Base-by-base conservation (phyloP, 2,797 vertebrate species). In the Cossypha heuglini region DNA sequence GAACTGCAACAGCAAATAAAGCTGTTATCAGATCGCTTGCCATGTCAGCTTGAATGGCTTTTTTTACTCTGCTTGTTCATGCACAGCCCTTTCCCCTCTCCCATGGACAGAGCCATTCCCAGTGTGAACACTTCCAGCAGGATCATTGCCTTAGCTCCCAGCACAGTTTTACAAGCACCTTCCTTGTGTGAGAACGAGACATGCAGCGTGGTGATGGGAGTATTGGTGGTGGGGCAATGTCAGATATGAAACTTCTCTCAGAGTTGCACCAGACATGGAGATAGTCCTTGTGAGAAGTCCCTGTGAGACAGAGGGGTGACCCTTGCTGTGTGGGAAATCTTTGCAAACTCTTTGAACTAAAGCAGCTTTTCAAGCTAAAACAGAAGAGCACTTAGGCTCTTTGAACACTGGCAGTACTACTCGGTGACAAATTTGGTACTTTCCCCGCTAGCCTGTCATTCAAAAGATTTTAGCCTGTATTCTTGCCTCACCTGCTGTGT, bases 61-160 rank as follows among this genome's bases (percentile, higher is more conserved):
- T 8, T 8, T 43, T 43, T 10, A 9, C 13, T 24, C 35, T 57
- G 6, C 4, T 0, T 0, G 2, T 26, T 26, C 35, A 9, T 37
- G 17, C 42, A 42, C n/a, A 61, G 2, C 17, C 14, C 6, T 43
- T 58, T 66, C 9, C 7, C 43, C 9, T 76, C 38, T 62, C 7
- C 38, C 17, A 0, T 5, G 38, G 49, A 6, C 5, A 7, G 71
- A 57, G 33, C 42, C 24, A 22, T 89, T 62, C 40, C 52, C 8
- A 1, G 16, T 25, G 18, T 9, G 40, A 63, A 4, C 12, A 1
- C 13, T 69, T 33, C 22, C 43, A 24, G 37, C 4, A 17, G 49
- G 37, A 16, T 16, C 10, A 5, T 68, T 45, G 17, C 72, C 40
- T 45, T 5, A 20, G n/a, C 51, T 76, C 61, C 20, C 38, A 85